Evolutionary conservation across 2,888 invertebrate genomes (phyloP).

Genomic region (Pristionchus arcanus): DNA sequence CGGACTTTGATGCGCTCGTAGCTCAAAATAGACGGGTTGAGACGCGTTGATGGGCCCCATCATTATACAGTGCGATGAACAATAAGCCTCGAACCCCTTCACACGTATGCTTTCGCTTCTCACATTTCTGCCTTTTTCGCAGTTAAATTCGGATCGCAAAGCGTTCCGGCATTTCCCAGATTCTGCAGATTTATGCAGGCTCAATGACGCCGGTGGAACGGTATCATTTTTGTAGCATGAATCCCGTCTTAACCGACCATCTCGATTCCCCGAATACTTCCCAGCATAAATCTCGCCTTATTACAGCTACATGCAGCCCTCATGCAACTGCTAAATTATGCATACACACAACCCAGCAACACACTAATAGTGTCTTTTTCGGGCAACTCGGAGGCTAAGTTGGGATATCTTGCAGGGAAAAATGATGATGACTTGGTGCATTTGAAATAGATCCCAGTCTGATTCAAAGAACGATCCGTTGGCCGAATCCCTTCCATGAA

Average conservation of each 20-base stretch:
- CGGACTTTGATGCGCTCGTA: too few relatives aligned
- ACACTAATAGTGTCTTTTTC: conserved; percentile 15
- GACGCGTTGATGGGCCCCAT: too few relatives aligned
- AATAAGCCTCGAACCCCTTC: too few relatives aligned
- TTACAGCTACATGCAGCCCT: not conserved
- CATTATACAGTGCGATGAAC: too few relatives aligned
- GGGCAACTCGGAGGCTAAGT: not conserved
- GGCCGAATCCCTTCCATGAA: too few relatives aligned
- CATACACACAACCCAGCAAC: not conserved
- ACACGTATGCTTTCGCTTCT: not conserved
- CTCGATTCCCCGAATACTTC: not conserved
- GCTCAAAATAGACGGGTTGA: too few relatives aligned
- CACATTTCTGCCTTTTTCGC: not conserved
- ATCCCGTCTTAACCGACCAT: not conserved
- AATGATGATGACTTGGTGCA: not conserved
- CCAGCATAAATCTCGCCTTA: conserved; percentile 20
- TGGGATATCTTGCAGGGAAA: not conserved
- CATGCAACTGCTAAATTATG: not conserved
- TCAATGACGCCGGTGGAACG: not conserved
- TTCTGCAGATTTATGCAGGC: not conserved
- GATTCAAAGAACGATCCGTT: not conserved
- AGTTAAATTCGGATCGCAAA: too few relatives aligned
- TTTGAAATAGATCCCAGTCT: not conserved
- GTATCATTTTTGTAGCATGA: not conserved
- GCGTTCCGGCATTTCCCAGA: not conserved